Base-by-base conservation (phyloP, 2,888 invertebrate species). In the Labia minor region DNA sequence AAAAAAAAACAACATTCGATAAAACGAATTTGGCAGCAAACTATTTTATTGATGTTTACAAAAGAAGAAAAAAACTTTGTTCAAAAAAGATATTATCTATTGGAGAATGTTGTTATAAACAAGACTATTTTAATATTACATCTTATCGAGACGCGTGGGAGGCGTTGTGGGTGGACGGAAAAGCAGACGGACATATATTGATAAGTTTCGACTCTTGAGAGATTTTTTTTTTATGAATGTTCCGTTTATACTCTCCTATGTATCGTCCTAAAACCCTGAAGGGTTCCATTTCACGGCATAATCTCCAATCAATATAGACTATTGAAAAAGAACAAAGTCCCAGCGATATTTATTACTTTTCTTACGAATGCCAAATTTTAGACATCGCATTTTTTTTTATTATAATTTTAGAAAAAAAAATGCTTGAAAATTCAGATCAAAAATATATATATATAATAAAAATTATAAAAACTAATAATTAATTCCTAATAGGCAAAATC, bases 21-120 rank as follows among this genome's bases (percentile, higher is more conserved):
- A 49, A 49, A 49, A 49, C 49, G 16, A 49, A 14, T 49, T 49
- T 49, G 49, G 16, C 49, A 49, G 49, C 14, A 49, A 33, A 49
- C 49, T 49, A 49, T 49, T 49, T 49, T 49, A 49, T 49, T 49
- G 49, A 49, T 49, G 49, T 49, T 49, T 49, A 49, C 49, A 49
- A 8, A 4, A 14, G 16, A n/a, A n/a, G 16, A 16, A 49, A 49
- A 49, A 49, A 49, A 49, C 49, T 49, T 49, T 8, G n/a, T 49
- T 49, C 49, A 49, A 49, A 49, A 49, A 49, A 49, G 49, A 49
- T 49, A 49, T 49, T 49, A 49, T 49, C 49, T 49, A 49, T 3
- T 16, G 3, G 49, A 49, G 49, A 8, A n/a, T 2, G 49, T 49
- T 49, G 49, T n/a, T 49, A 49, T 49, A 49, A 49, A 49, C 49